phyloP scores from a whole-genome alignment of 2,113 vertebrate species.

The Vulpes lagopus region DNA sequence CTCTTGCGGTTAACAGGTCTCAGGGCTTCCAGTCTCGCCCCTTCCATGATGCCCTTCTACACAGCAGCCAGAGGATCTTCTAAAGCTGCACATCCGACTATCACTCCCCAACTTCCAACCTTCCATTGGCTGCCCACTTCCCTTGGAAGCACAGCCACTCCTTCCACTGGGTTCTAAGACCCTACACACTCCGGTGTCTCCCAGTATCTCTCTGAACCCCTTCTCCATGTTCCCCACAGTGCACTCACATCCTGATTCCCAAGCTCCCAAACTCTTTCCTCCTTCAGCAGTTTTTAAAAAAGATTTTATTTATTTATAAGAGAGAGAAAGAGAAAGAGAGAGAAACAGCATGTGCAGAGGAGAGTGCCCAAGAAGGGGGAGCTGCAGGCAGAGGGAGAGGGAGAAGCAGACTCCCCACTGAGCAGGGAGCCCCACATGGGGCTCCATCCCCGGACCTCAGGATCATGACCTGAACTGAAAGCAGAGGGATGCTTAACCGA shows the following conservation, averaged over 20 bases:
- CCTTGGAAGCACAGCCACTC: neutral
- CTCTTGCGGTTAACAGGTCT: neutral
- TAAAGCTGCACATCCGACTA: neutral
- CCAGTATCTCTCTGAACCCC: neutral
- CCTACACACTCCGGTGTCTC: neutral
- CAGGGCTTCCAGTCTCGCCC: neutral
- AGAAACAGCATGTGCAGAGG: too few species aligned
- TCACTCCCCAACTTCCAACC: neutral
- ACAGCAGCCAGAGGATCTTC: neutral
- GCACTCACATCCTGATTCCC: neutral
- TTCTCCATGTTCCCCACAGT: neutral
- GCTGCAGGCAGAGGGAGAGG: too few species aligned
- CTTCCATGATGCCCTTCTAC: accelerated
- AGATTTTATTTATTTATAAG: too few species aligned
- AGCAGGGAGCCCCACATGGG: too few species aligned
- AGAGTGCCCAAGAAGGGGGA: too few species aligned
- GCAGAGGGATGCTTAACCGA: too few species aligned
- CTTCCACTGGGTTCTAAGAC: too few species aligned
- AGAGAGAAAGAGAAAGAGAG: too few species aligned
- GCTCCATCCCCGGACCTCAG: too few species aligned
- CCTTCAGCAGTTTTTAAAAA: neutral
- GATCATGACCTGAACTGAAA: too few species aligned
- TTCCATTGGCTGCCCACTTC: neutral
- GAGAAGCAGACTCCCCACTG: too few species aligned
- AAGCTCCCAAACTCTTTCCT: neutral